phyloP scores from a whole-genome alignment of 2,113 vertebrate genomes.

The Cavia porcellus region DNA sequence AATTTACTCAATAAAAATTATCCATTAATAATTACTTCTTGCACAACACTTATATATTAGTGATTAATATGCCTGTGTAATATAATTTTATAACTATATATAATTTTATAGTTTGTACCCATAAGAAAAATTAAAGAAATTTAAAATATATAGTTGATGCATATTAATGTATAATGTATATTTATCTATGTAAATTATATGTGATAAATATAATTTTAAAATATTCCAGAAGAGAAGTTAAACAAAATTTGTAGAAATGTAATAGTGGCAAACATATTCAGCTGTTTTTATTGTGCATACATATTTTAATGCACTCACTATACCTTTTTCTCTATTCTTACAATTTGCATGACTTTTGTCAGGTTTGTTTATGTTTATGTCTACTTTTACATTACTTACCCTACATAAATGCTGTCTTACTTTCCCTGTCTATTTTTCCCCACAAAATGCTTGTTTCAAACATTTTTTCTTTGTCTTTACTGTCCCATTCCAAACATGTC shows the following conservation, averaged over 20 bases:
- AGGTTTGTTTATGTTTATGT: neutral
- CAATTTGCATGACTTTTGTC: neutral
- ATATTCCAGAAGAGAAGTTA: neutral
- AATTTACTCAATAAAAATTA: neutral
- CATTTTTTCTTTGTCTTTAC: constrained; percentile 46
- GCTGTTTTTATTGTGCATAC: neutral
- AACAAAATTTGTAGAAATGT: neutral
- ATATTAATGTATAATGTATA: too few species aligned
- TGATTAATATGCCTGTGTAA: neutral
- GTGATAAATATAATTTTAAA: neutral
- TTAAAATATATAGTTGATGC: neutral
- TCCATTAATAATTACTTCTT: neutral
- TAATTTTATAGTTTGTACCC: neutral
- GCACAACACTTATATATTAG: neutral
- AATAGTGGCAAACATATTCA: neutral
- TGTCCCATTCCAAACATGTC: constrained; percentile 42
- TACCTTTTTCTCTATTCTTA: neutral
- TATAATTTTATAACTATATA: neutral
- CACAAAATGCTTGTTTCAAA: neutral
- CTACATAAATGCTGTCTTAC: neutral
- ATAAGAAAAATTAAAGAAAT: neutral
- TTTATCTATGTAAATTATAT: too few species aligned
- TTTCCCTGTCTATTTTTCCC: neutral
- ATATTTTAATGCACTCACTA: neutral
- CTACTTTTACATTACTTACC: neutral